Conservation (phyloP, 1,140 invertebrate species). For the Piezodorus guildinii region DNA sequence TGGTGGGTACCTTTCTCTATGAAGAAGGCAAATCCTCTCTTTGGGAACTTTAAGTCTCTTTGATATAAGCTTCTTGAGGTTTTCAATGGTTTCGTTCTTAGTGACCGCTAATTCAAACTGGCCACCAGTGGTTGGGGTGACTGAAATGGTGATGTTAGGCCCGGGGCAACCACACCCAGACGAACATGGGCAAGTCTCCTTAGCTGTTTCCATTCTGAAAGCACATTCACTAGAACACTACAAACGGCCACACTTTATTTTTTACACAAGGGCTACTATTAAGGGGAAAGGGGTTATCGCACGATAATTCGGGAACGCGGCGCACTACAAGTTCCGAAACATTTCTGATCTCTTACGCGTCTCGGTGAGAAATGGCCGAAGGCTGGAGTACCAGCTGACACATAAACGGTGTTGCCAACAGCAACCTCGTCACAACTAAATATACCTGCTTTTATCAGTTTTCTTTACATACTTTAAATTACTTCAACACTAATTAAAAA, state of each 20-base stretch:
- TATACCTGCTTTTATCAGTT: too few relatives aligned
- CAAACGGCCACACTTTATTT: neutral
- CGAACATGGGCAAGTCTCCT: slow-evolving; percentile 13
- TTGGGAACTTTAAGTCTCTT: slow-evolving; percentile 82
- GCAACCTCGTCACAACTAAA: too few relatives aligned
- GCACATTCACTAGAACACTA: slow-evolving; percentile 6
- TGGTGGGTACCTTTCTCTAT: slow-evolving; percentile 65
- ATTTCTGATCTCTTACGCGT: neutral
- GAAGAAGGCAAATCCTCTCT: slow-evolving; percentile 80
- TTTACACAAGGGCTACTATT: neutral
- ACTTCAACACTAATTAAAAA: too few relatives aligned
- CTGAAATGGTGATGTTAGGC: slow-evolving; percentile 55
- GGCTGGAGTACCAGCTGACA: neutral
- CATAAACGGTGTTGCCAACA: neutral
- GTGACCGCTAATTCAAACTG: slow-evolving; percentile 73
- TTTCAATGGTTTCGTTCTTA: slow-evolving; percentile 67
- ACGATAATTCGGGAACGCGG: neutral
- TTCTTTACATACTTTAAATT: too few relatives aligned
- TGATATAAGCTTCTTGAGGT: slow-evolving; percentile 81
- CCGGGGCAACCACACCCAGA: slow-evolving; percentile 23
- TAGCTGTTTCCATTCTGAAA: slow-evolving; percentile 6
- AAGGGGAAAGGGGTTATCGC: neutral
- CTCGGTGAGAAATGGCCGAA: slow-evolving; percentile 4
- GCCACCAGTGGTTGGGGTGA: slow-evolving; percentile 81
- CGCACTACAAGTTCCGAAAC: neutral